These are phyloP conservation scores for Pocota personata DNA, from an alignment of 2,888 invertebrate genomes.

Conservation along the genomic window DNA sequence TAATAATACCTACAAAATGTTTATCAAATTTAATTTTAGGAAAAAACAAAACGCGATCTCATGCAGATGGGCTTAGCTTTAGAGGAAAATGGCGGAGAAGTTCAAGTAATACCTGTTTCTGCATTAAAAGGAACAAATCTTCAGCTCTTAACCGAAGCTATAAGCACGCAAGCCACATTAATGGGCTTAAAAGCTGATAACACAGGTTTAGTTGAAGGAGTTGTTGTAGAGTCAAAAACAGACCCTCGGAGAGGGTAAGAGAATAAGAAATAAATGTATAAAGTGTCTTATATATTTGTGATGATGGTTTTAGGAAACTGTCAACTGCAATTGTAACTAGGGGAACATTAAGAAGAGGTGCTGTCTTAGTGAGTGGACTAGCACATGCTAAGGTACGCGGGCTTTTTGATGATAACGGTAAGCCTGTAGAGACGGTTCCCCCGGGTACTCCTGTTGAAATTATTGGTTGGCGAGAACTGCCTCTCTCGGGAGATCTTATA, in stretches of 20 bases:
- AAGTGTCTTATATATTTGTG: background rate
- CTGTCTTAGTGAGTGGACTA: conserved; percentile 91
- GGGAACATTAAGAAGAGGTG: conserved; percentile 92
- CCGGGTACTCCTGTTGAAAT: conserved; percentile 92
- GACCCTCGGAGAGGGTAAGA: conserved; percentile 87
- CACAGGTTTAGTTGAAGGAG: conserved; percentile 93
- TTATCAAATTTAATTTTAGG: conserved; percentile 83
- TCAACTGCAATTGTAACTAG: conserved; percentile 93
- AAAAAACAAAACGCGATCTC: conserved; percentile 89
- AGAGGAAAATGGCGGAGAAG: conserved; percentile 95
- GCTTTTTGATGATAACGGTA: conserved; percentile 91
- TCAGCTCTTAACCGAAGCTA: conserved; percentile 90
- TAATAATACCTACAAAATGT: too few relatives aligned
- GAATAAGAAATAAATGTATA: background rate
- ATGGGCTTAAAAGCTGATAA: conserved; percentile 94
- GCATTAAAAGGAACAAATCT: conserved; percentile 93
- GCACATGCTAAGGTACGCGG: conserved; percentile 93
- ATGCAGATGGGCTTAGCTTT: conserved; percentile 90
- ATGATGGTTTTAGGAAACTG: conserved; percentile 86
- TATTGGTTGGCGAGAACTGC: conserved; percentile 95
- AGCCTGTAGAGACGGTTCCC: conserved; percentile 86
- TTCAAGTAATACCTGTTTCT: conserved; percentile 95
- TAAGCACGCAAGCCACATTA: conserved; percentile 92
- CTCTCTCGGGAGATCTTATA: conserved; percentile 93
- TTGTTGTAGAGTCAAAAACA: conserved; percentile 93